Base-by-base conservation (phyloP, 2,797 vertebrate species). In the Anguilla megastoma region DNA sequence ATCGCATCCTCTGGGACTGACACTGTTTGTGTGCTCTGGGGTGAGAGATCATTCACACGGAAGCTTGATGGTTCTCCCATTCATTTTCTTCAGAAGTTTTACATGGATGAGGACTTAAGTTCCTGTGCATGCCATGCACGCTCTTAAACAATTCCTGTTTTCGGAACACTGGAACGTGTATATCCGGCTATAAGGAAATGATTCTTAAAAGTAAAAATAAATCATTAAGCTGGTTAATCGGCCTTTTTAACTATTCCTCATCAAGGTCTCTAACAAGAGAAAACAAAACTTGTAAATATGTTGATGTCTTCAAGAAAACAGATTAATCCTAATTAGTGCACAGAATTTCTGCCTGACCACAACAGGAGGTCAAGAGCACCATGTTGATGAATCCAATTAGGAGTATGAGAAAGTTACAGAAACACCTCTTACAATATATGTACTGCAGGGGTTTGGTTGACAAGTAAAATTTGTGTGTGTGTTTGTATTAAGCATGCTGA, bases 11-110 rank as follows among this genome's bases (percentile, higher is more conserved):
- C 85, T 0, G 85, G 91, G 66, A 90, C 90, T 69, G 85, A 85
- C 69, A 88, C 88, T 0, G 60, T 90, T 10, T 90, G 85, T 41
- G 90, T 84, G 3, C 85, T 92, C 2, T 95, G 95, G 95, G 94
- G 95, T 95, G 91, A 0, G 91, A 86, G 16, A 33, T 80, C 0
- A 21, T 24, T 5, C 52, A 16, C 41, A n/a, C 12, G 27, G 27
- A 83, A 52, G 10, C 36, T 69, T 54, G 14, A 56, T 14, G 5
- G 41, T 60, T 27, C 5, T 58, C 3, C 45, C 33, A 69, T 18
- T 30, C 2, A 6, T 21, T n/a, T 86, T 60, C 63, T 50, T 4
- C 71, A 9, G 60, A 18, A 2, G 2, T 14, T 56, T 33, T 30
- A 33, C 24, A 30, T 52, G n/a, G 33, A 36, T 56, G 3, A 9